phyloP scores from a whole-genome alignment of 2,888 invertebrate species.

The Trichacis sp. region DNA sequence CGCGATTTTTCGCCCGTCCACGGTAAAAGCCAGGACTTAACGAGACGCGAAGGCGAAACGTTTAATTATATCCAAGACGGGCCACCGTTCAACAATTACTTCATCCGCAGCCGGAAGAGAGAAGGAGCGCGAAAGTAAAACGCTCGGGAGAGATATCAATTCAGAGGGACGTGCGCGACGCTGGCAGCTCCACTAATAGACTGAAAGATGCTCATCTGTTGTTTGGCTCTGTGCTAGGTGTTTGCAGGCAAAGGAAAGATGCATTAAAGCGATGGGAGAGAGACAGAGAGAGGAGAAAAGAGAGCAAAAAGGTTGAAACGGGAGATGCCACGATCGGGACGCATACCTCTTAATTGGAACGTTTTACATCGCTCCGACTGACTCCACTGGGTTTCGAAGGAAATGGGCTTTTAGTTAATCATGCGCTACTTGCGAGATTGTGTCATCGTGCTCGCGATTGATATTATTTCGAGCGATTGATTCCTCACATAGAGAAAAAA shows the following conservation, averaged over 20 bases:
- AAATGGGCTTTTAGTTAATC: slow-evolving; percentile 65
- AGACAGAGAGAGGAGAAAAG: slow-evolving; percentile 34
- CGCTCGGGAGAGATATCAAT: slow-evolving; percentile 61
- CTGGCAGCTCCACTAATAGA: slow-evolving; percentile 66
- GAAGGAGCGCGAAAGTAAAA: slow-evolving; percentile 42
- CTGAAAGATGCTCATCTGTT: slow-evolving; percentile 58
- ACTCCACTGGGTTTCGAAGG: slow-evolving; percentile 66
- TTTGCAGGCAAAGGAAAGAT: slow-evolving; percentile 28
- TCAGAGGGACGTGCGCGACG: slow-evolving; percentile 51
- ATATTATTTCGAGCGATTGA: too few species aligned
- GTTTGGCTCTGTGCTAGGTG: slow-evolving; percentile 49
- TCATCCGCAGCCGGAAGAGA: slow-evolving; percentile 39
- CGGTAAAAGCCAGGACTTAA: too few species aligned
- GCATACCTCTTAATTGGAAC: slow-evolving; percentile 70
- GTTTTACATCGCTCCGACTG: slow-evolving; percentile 60
- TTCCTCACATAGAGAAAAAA: too few species aligned
- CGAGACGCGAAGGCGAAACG: slow-evolving; percentile 24
- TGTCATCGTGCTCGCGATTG: too few species aligned
- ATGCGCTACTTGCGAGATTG: too few species aligned
- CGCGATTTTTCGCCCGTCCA: too few species aligned
- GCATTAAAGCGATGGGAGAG: slow-evolving; percentile 26
- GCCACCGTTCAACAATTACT: slow-evolving; percentile 43
- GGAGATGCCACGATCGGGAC: slow-evolving; percentile 45
- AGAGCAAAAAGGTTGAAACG: slow-evolving; percentile 36
- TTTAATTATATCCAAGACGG: slow-evolving; percentile 42